A percentile compares a stretch with the other conserved stretches of the same genome.
Conservation (phyloP, 2,797 vertebrate species). For the Clamator glandarius region DNA sequence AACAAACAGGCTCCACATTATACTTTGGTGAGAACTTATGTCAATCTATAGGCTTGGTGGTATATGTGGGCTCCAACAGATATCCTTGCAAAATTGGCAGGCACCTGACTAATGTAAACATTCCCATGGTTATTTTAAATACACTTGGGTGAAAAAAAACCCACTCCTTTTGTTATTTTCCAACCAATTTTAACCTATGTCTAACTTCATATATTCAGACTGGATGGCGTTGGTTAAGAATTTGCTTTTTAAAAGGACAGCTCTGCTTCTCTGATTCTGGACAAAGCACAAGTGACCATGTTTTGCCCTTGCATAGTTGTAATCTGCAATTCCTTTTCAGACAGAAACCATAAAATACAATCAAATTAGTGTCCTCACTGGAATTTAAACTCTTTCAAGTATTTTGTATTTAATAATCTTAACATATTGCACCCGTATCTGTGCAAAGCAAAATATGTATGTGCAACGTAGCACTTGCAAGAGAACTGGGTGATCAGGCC, state of each 20-base stretch:
- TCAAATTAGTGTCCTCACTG: neutral
- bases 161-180: neutral
- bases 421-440: rapidly evolving
- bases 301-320: neutral
- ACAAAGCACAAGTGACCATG: neutral
- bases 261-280: neutral
- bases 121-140: neutral
- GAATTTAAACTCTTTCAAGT: neutral
- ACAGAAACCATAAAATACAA: neutral
- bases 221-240: rapidly evolving
- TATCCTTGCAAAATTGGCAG: neutral
- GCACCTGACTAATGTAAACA: neutral
- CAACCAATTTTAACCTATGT: neutral
- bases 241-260: neutral
- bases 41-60: neutral
- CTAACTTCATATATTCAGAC: neutral
- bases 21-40: neutral
- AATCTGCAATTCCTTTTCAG: neutral
- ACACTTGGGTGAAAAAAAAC: neutral
- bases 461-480: too few species aligned
- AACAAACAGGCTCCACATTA: neutral
- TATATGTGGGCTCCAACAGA: neutral
- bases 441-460: rapidly evolving
- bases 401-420: neutral
- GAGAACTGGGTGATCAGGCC: too few species aligned